Percentiles rank a stretch among this genome's conserved stretches.
phyloP scores from a whole-genome alignment of 2,888 invertebrate species.

The Laspeyria flexula region DNA sequence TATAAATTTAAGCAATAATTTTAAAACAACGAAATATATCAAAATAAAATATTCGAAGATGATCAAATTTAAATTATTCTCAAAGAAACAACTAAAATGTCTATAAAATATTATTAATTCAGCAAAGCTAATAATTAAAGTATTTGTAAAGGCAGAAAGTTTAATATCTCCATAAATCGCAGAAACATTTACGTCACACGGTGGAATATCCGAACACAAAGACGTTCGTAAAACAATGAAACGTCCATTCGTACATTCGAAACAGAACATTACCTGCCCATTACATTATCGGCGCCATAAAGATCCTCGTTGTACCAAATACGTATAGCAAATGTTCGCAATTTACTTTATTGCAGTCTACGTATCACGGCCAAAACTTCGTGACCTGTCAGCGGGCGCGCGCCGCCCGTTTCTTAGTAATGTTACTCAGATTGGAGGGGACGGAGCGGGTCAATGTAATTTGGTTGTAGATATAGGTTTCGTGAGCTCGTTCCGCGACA shows the following conservation, averaged over 20 bases:
- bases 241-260: slow-evolving; percentile 73
- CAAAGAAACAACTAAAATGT: no score
- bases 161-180: slow-evolving; percentile 34
- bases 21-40: no score
- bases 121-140: slow-evolving; percentile 6
- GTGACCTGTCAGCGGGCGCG: slow-evolving; percentile 52
- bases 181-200: slow-evolving; percentile 20
- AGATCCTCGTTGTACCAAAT: slow-evolving; percentile 76
- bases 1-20: no score
- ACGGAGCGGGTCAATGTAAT: slow-evolving; percentile 46
- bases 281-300: slow-evolving; percentile 83
- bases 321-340: slow-evolving; percentile 82
- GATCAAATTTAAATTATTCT: no score
- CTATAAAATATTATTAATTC: no score
- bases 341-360: slow-evolving; percentile 82
- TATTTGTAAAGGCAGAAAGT: slow-evolving; percentile 22
- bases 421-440: slow-evolving; percentile 24
- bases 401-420: slow-evolving; percentile 24
- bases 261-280: slow-evolving; percentile 82
- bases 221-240: slow-evolving; percentile 76
- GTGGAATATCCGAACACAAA: slow-evolving; percentile 35
- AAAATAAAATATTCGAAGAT: no score
- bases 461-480: slow-evolving; percentile 63
- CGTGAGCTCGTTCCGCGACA: slow-evolving; percentile 70
- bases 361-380: slow-evolving; percentile 59